Evolutionary conservation across 2,888 invertebrate species (phyloP), one percentile per base, ranked within the genome.

Genomic region (Creontiades dilutus): DNA sequence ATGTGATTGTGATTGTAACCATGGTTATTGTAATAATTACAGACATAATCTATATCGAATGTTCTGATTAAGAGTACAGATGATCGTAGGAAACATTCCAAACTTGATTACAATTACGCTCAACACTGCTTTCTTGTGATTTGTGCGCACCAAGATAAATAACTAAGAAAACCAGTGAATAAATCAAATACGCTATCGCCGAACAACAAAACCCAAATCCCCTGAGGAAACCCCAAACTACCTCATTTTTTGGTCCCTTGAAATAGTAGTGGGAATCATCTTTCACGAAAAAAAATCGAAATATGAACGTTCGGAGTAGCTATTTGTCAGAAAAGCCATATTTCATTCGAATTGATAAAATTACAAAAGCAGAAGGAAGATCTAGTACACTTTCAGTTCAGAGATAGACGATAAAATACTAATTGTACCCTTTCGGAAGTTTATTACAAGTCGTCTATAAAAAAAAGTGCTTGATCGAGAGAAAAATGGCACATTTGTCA

Each of bases 391-490:
- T 68, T 68, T 23, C 68, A 68, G 68, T 23, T 23, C 0, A 23
- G 9, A 68, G 61, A 61, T 11, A 61, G 3, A 19, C 19, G 37
- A 2, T 37, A 37, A 37, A 7, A 37, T 7, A 7, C 7, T 37
- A 4, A 4, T 37, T 37, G 37, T 37, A 37, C 37, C 37, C 37
- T 37, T 37, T 37, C 37, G 7, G 2, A 37, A 2, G 37, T 37
- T 37, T 7, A 37, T 37, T 37, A 37, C 37, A 7, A 68, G 4
- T 61, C n/a, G 61, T 61, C n/a, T 61, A 19, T n/a, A n/a, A n/a
- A 19, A 61, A 61, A 61, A 61, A 61, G 61, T 61, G 61, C n/a
- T n/a, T 68, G 68, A 68, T 68, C 68, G 23, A 68, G 68, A 68
- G 68, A 68, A 61, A 68, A 68, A 68, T 68, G 68, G 68, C 68